Percentiles rank a stretch among this genome's conserved stretches.
phyloP scores from a whole-genome alignment of 2,888 invertebrate genomes.

The Azorinus chamasolen region DNA sequence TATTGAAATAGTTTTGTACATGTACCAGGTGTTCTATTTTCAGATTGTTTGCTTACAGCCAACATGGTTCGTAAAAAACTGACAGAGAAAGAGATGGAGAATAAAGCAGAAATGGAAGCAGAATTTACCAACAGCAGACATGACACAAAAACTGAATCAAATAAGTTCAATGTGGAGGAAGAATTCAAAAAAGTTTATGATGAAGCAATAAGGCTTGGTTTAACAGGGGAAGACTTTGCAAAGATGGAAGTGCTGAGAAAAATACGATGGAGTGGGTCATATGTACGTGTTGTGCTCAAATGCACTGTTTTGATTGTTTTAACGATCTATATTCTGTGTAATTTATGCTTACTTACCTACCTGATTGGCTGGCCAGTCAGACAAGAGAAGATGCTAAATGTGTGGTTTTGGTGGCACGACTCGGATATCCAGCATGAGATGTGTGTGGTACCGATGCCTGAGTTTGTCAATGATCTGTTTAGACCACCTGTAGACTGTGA shows the following conservation, averaged over 20 bases:
- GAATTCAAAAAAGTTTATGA: slow-evolving; percentile 70
- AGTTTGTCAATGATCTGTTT: slow-evolving; percentile 87
- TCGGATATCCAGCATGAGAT: slow-evolving; percentile 62
- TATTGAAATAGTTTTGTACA: too few relatives aligned
- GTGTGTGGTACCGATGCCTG: slow-evolving; percentile 75
- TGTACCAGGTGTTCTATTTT: too few relatives aligned
- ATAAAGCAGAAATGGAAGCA: too few relatives aligned
- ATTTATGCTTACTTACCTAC: slow-evolving; percentile 45
- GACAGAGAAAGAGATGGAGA: too few relatives aligned
- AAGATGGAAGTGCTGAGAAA: slow-evolving; percentile 66
- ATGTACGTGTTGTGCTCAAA: slow-evolving; percentile 34
- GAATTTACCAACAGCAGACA: too few relatives aligned
- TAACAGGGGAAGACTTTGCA: slow-evolving; percentile 69
- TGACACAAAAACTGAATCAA: too few relatives aligned
- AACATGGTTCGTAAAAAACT: too few relatives aligned
- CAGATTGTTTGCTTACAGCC: too few relatives aligned
- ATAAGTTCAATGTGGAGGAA: neutral
- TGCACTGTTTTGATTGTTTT: slow-evolving; percentile 25
- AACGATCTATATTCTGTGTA: slow-evolving; percentile 27
- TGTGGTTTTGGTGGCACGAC: slow-evolving; percentile 69
- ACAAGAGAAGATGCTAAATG: slow-evolving; percentile 53
- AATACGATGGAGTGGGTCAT: slow-evolving; percentile 50
- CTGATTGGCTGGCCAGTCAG: slow-evolving; percentile 75
- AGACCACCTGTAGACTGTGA: slow-evolving; percentile 93
- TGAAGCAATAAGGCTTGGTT: slow-evolving; percentile 69